Evolutionary conservation across 2,888 invertebrate genomes (phyloP), one percentile per base, ranked within the genome.

Genomic region (Ferrisia virgata): DNA sequence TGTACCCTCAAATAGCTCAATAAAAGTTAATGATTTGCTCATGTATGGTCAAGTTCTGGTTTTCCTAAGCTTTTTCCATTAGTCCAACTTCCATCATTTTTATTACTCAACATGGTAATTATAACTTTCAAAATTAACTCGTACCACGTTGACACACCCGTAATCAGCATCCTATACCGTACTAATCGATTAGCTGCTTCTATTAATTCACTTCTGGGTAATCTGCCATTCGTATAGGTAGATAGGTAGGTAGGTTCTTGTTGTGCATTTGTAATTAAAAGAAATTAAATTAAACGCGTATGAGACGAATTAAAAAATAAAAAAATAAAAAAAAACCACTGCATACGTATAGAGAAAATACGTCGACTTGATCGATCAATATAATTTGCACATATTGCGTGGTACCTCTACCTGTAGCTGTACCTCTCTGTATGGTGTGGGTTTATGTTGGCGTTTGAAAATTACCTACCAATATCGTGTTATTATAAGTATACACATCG

Each of bases 121-220:
- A 81, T 58, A 81, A 81, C 36, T n/a, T 81, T 33, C 53, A 64
- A 18, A 31, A 76, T 72, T 53, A 28, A 40, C 22, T 72, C 28
- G 25, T 5, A 47, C 15, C 28, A n/a, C 28, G 76, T 36, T 83
- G 83, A 83, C 83, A 83, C 83, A 83, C 83, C 83, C 76, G 83
- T 28, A 64, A 28, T 13, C 64, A 28, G 28, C 28, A 28, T 64
- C 28, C n/a, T n/a, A n/a, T n/a, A n/a, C n/a, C n/a, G 22, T 8
- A 33, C 69, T 31, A 69, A 33, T 76, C 72, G 72, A 76, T 76
- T 76, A 36, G 36, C 72, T 36, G 36, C 72, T 36, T 76, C 33
- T 76, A 15, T 76, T 33, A 76, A 69, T 76, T 76, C 36, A 15
- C 69, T 69, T 28, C 69, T 33, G 33, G 31, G 58, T 33, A n/a